Percentiles rank a stretch among this genome's conserved stretches.
These are phyloP conservation scores for Chaetodon trifasciatus DNA, from an alignment of 2,797 vertebrate genomes.

Conservation along the genomic window DNA sequence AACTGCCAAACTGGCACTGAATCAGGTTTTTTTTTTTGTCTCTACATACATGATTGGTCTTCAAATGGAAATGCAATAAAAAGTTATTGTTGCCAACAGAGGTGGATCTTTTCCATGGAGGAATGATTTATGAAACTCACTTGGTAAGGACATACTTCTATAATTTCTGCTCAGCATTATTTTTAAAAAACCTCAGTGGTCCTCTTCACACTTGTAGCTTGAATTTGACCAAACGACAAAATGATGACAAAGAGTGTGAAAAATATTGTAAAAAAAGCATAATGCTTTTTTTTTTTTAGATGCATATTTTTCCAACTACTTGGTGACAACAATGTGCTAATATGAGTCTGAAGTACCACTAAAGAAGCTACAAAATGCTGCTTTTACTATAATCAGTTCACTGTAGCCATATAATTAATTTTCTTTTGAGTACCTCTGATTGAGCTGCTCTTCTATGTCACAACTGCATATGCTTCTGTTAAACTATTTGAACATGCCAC, in stretches of 20 bases:
- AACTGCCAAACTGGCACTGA: constrained; percentile 14
- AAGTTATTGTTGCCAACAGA: constrained; percentile 19
- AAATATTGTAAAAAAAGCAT: constrained; percentile 17
- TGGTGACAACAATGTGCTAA: neutral
- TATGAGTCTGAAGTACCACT: constrained; percentile 15
- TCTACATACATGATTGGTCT: constrained; percentile 46
- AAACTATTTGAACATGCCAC: neutral
- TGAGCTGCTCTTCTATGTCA: constrained; percentile 15
- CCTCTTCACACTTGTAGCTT: constrained; percentile 47
- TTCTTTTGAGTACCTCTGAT: constrained; percentile 13
- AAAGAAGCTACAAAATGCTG: neutral
- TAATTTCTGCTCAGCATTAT: constrained; percentile 6
- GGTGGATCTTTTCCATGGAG: constrained; percentile 37
- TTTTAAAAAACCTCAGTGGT: constrained; percentile 48
- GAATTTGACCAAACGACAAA: constrained; percentile 35
- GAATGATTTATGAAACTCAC: constrained; percentile 59
- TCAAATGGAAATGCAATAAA: constrained; percentile 13
- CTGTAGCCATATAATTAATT: neutral
- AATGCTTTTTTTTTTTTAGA: constrained; percentile 6
- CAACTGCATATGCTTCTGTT: neutral
- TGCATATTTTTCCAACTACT: constrained; percentile 7
- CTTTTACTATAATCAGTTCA: constrained; percentile 12
- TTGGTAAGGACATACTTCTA: neutral
- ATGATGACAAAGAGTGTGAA: constrained; percentile 9
- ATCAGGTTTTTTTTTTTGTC: constrained; percentile 28